These are phyloP conservation scores for Indicator indicator DNA, from an alignment of 2,113 vertebrate species.

Conservation along the genomic window DNA sequence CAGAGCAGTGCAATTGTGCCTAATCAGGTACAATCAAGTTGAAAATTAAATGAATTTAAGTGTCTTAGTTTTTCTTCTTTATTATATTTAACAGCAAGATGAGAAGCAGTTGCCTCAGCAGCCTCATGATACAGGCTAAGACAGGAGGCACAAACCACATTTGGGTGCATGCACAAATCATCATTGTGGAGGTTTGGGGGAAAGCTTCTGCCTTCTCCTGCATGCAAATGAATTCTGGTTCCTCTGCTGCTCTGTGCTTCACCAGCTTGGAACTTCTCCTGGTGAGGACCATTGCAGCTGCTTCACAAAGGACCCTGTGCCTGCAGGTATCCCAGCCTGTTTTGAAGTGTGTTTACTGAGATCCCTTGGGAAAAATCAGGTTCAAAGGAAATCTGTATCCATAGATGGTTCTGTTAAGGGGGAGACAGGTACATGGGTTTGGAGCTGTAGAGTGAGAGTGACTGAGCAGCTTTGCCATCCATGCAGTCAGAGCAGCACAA, in stretches of 20 bases:
- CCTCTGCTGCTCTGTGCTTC: not conserved
- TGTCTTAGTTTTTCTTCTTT: not conserved
- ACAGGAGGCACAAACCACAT: not conserved
- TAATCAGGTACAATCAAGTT: not conserved
- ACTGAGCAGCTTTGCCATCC: not conserved
- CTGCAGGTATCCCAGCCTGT: not conserved
- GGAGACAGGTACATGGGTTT: not conserved
- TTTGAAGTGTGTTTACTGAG: not conserved
- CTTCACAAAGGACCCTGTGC: not conserved
- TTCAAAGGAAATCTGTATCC: not conserved
- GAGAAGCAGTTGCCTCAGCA: not conserved
- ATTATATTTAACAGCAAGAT: not conserved
- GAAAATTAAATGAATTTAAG: not conserved
- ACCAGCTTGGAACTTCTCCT: not conserved
- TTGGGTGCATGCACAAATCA: not conserved
- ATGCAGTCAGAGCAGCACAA: not conserved
- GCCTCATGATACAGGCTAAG: not conserved
- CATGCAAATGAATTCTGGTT: not conserved
- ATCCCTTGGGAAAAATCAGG: not conserved
- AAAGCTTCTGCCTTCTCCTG: not conserved
- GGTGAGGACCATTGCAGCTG: not conserved
- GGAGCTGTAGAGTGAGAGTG: not conserved
- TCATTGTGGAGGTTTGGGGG: rapidly evolving
- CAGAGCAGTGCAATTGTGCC: not conserved
- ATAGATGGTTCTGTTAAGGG: rapidly evolving